These are phyloP conservation scores for Loripinus fragilis DNA, from an alignment of 2,888 invertebrate genomes.

Conservation along the genomic window DNA sequence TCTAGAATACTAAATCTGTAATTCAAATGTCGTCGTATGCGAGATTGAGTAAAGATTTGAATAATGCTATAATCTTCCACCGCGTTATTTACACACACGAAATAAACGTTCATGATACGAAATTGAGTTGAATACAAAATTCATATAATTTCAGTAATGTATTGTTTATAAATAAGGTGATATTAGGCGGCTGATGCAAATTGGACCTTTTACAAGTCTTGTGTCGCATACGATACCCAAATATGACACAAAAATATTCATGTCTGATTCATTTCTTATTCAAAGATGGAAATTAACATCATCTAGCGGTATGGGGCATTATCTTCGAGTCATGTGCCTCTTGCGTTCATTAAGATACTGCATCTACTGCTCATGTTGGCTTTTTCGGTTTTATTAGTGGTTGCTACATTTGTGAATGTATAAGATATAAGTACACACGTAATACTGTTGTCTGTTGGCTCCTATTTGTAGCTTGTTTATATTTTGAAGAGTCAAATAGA, in stretches of 20 bases:
- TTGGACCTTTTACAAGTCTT: constrained; percentile 15
- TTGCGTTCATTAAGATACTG: background rate
- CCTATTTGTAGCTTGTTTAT: no score
- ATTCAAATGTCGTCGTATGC: constrained; percentile 23
- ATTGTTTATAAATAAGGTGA: constrained; percentile 51
- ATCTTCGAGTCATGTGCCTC: background rate
- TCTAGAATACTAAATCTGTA: constrained; percentile 22
- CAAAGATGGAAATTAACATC: constrained; percentile 10
- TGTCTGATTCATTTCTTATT: constrained; percentile 14
- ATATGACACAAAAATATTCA: constrained; percentile 20
- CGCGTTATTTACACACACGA: constrained; percentile 22
- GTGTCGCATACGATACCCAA: constrained; percentile 21
- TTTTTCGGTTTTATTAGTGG: no score
- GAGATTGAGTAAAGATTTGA: constrained; percentile 13
- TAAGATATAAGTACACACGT: no score
- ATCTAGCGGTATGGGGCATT: background rate
- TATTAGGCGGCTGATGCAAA: constrained; percentile 12
- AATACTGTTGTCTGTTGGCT: no score
- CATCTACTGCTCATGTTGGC: background rate
- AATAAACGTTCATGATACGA: constrained; percentile 19
- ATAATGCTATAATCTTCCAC: constrained; percentile 9
- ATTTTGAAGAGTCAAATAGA: no score
- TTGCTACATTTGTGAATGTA: no score
- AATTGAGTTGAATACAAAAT: constrained; percentile 57
- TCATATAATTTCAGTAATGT: constrained; percentile 40